Evolutionary conservation across 30 jellyfish, hydroid and myxozoan genomes (phyloP).

Genomic region (Turritopsis dohrnii): DNA sequence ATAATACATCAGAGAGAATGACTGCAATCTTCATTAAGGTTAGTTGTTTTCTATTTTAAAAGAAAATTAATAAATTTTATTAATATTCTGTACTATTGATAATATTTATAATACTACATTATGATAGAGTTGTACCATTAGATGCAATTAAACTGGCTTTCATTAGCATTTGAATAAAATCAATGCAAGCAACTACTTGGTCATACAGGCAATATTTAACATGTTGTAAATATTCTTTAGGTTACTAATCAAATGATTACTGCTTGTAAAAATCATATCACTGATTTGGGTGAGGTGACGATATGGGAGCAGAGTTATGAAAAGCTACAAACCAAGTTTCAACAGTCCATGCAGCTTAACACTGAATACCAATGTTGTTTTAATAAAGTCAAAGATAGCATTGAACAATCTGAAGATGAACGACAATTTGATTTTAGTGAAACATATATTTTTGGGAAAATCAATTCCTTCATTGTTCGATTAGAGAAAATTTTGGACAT

Average conservation of each 20-base stretch:
- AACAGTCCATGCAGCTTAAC: conserved; percentile 49
- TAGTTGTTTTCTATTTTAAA: background rate
- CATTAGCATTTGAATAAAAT: too few species aligned
- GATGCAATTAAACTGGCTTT: too few species aligned
- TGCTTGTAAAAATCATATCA: conserved; percentile 65
- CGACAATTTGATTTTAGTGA: conserved; percentile 82
- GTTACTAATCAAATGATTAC: conserved; percentile 87
- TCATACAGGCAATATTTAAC: too few species aligned
- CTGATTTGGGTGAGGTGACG: conserved; percentile 30
- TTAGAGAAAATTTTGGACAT: conserved; percentile 59
- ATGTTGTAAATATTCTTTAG: conserved; percentile 24
- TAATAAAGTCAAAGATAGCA: conserved; percentile 49
- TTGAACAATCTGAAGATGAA: conserved; percentile 52
- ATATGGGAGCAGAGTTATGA: conserved; percentile 62
- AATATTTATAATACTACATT: too few species aligned
- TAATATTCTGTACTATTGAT: too few species aligned
- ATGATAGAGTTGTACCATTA: too few species aligned
- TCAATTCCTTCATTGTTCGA: conserved; percentile 64
- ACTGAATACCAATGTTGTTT: conserved; percentile 69
- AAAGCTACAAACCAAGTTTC: conserved; percentile 24
- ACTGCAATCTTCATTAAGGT: conserved; percentile 43
- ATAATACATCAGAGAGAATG: conserved; percentile 88
- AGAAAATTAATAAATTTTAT: too few species aligned
- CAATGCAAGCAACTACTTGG: too few species aligned
- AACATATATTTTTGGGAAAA: conserved; percentile 72